phyloP scores from a whole-genome alignment of 2,888 invertebrate genomes.

The Drosophila paranaensis region DNA sequence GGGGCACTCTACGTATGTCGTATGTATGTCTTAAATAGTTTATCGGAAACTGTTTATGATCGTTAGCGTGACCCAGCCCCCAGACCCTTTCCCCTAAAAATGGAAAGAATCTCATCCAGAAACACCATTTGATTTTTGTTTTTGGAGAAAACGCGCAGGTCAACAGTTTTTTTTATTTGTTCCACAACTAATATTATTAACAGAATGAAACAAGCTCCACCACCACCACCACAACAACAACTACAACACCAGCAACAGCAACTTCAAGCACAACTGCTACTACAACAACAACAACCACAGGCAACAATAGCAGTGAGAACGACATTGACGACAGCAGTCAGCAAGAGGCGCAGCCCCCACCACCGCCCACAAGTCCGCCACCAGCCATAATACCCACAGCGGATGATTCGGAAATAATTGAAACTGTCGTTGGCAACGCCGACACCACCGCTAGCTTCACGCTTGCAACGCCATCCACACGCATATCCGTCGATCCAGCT shows the following conservation, averaged over 20 bases:
- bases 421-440: constrained; percentile 53
- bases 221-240: constrained; percentile 51
- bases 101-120: constrained; percentile 23
- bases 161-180: constrained; percentile 74
- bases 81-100: constrained; percentile 4
- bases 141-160: constrained; percentile 57
- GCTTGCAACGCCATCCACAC: constrained; percentile 65
- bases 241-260: constrained; percentile 51
- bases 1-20: constrained; percentile 46
- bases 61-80: constrained; percentile 20
- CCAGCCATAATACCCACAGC: constrained; percentile 71
- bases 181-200: constrained; percentile 83
- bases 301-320: constrained; percentile 53
- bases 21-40: constrained; percentile 41
- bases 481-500: constrained; percentile 24
- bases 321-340: constrained; percentile 43
- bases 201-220: constrained; percentile 82
- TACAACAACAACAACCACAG: constrained; percentile 46
- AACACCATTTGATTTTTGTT: constrained; percentile 64
- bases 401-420: constrained; percentile 67
- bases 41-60: constrained; percentile 34
- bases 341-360: constrained; percentile 84
- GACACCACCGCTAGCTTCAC: constrained; percentile 83
- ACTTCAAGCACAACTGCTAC: constrained; percentile 49
- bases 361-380: constrained; percentile 74